Conservation (phyloP, 2,113 vertebrate species). For the Manacus vitellinus region DNA sequence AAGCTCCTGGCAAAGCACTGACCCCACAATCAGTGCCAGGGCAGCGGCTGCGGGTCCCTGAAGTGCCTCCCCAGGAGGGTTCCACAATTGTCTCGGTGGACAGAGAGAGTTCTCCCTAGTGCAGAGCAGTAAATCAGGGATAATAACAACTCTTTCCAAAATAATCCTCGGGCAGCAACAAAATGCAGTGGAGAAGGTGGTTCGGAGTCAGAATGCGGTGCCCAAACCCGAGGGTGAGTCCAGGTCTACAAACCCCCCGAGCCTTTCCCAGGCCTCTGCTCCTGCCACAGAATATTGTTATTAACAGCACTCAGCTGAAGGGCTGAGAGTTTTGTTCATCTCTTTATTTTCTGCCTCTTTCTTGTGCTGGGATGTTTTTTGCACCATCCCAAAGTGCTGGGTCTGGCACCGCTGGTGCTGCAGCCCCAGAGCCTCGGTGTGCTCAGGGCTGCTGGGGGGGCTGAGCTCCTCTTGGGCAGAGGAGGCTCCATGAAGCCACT, state of each 20-base stretch:
- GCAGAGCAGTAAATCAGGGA: slow-evolving; percentile 73
- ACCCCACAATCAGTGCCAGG: neutral
- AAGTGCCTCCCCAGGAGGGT: slow-evolving; percentile 65
- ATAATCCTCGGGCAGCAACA: slow-evolving; percentile 75
- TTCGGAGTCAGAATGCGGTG: slow-evolving; percentile 57
- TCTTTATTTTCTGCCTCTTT: neutral
- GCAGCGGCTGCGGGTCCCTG: slow-evolving; percentile 51
- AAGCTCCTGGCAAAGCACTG: neutral
- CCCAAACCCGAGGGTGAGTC: slow-evolving; percentile 53
- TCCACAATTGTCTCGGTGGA: slow-evolving; percentile 69
- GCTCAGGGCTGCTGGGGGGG: neutral
- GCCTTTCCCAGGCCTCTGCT: neutral
- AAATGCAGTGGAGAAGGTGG: slow-evolving; percentile 73
- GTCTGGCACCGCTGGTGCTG: neutral
- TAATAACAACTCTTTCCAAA: slow-evolving; percentile 79
- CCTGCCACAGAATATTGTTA: slow-evolving; percentile 1
- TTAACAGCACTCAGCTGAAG: neutral
- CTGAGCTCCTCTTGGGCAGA: neutral
- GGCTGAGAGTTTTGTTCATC: neutral
- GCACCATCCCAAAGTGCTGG: neutral
- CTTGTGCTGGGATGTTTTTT: neutral
- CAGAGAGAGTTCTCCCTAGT: slow-evolving; percentile 72
- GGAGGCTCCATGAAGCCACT: neutral
- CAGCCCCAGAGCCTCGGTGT: rapidly evolving
- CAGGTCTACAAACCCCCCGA: slow-evolving; percentile 17